These are phyloP conservation scores for Lasioglossum figueresi DNA, from an alignment of 2,888 invertebrate species.

Conservation along the genomic window DNA sequence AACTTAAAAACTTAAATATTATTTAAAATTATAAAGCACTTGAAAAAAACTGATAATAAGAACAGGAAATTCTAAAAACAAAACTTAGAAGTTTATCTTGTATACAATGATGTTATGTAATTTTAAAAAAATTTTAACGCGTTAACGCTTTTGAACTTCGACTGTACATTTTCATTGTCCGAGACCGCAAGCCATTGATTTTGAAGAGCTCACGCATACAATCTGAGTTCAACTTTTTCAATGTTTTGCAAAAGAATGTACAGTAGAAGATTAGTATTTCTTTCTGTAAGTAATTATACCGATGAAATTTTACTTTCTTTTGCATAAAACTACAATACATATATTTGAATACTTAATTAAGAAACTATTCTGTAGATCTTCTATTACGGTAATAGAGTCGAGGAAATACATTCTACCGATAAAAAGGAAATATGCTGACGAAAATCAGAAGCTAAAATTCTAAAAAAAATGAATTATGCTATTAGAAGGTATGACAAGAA, in stretches of 20 bases:
- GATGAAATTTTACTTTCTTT: constrained; percentile 6
- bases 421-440: constrained; percentile 51
- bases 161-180: constrained; percentile 21
- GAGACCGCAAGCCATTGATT: not conserved
- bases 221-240: not conserved
- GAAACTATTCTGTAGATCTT: constrained; percentile 22
- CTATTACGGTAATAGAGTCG: constrained; percentile 16
- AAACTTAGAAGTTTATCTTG: constrained; percentile 20
- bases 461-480: constrained; percentile 25
- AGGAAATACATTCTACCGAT: constrained; percentile 28
- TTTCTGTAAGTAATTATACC: constrained; percentile 11
- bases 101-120: constrained; percentile 45
- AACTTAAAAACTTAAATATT: constrained; percentile 19
- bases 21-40: constrained; percentile 23
- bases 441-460: constrained; percentile 20
- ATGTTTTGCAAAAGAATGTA: constrained; percentile 18
- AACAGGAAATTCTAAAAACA: constrained; percentile 12
- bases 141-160: constrained; percentile 26
- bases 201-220: not conserved
- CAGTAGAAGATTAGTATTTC: constrained; percentile 16
- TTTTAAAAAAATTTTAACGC: constrained; percentile 21
- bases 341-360: constrained; percentile 20
- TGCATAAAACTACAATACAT: not conserved
- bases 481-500: constrained; percentile 61
- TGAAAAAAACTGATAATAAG: constrained; percentile 9